Base-by-base conservation (phyloP, 1,140 invertebrate species). In the Leptinotarsa lineolata region DNA sequence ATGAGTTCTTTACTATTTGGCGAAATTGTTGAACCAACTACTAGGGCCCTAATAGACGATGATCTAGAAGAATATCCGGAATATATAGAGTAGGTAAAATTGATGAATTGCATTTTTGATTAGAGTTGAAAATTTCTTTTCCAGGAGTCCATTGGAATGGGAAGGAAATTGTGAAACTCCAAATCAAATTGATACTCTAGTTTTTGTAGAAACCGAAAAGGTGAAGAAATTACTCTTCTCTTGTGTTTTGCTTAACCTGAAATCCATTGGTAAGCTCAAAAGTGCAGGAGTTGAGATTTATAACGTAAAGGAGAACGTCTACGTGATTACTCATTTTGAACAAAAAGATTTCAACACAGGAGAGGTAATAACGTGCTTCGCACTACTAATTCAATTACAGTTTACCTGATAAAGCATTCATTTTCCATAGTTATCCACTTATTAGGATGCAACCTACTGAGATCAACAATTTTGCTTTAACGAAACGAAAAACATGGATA, bases 11-110 rank as follows among this genome's bases (percentile, higher is more conserved):
- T 54, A 12, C 11, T 78, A 12, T 84, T 83, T 80, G 83, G 81
- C 12, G 83, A 84, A 77, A 81, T 84, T 74, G 72, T 81, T 13
- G 81, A 83, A 69, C 82, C 82, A 2, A 77, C 74, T 48, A 81
- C 81, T 45, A 74, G 83, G 48, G 83, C 83, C 24, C 69, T 84
- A 39, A 78, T 81, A 54, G 77, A 76, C 66, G 76, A 76, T 39
- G 72, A 77, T 13, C 63, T 72, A 72, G 74, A 77, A 58, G 78
- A 81, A 18, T 74, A 77, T 72, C 75, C 77, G n/a, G 73, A 75
- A 74, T 77, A 80, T 76, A 61, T 67, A 72, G 60, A 69, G 81
- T 82, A 77, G 64, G 22, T 45, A 45, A 22, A 68, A 18, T 13
- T 63, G 4, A 6, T 18, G 61, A 63, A 63, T 16, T 22, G 20